Percentiles rank a stretch among this genome's conserved stretches.
Evolutionary conservation across 1,140 invertebrate species (phyloP).

Genomic region (Caenorhabditis tropicalis): DNA sequence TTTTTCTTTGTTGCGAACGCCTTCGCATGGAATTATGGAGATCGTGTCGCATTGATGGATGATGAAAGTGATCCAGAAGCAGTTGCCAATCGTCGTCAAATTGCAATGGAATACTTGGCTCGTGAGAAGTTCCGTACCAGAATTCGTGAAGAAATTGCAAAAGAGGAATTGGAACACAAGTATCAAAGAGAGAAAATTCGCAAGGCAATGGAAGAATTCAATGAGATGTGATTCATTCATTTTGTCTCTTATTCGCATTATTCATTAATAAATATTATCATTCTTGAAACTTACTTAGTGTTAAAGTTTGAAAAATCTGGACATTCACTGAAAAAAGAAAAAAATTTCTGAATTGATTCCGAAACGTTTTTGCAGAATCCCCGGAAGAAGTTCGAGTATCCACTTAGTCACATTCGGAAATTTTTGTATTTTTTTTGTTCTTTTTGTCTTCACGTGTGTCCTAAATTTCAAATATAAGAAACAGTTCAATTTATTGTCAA

Average conservation of each 20-base stretch:
- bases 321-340: no score
- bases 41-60: neutral
- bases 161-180: neutral
- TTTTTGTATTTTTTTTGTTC: no score
- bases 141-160: neutral
- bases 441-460: no score
- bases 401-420: no score
- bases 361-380: no score
- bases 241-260: no score
- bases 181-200: neutral
- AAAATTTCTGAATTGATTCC: no score
- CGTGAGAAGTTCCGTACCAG: constrained; percentile 4
- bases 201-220: neutral
- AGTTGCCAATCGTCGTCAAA: neutral
- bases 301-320: no score
- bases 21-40: neutral
- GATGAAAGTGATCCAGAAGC: neutral
- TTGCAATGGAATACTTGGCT: neutral
- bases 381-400: no score
- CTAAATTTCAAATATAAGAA: no score
- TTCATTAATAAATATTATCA: neutral
- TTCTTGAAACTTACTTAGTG: no score
- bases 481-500: no score
- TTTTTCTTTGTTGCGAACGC: neutral
- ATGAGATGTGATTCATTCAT: neutral